Evolutionary conservation across 2,797 vertebrate genomes (phyloP).

Genomic region (Alfaro cultratus): DNA sequence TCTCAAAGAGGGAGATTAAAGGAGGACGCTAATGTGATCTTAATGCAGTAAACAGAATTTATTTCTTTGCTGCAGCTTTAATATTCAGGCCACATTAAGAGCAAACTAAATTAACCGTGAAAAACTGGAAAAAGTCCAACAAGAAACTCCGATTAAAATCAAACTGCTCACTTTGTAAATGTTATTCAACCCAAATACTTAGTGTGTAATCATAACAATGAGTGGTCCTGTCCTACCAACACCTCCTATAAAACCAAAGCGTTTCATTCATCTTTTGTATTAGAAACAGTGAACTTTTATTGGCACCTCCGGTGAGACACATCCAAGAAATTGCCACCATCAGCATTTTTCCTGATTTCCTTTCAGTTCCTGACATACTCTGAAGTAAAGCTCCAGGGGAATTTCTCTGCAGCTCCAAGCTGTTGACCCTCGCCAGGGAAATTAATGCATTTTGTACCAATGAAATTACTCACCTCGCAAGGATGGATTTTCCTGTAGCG

Average conservation of each 20-base stretch:
- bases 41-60: slow-evolving; percentile 15
- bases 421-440: slow-evolving; percentile 5
- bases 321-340: slow-evolving; percentile 41
- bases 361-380: slow-evolving; percentile 29
- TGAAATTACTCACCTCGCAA: slow-evolving; percentile 1
- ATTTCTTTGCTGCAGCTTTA: slow-evolving; percentile 5
- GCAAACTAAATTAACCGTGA: slow-evolving; percentile 18
- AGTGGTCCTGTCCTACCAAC: not conserved
- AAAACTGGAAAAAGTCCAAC: slow-evolving; percentile 13
- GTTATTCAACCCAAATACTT: not conserved
- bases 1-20: slow-evolving; percentile 4
- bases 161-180: not conserved
- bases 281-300: slow-evolving; percentile 36
- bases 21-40: slow-evolving; percentile 19
- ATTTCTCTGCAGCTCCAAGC: slow-evolving; percentile 17
- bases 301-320: slow-evolving; percentile 36
- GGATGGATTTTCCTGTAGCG: not conserved
- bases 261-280: slow-evolving; percentile 13
- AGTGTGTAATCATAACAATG: not conserved
- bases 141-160: not conserved
- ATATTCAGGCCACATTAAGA: slow-evolving; percentile 20
- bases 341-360: slow-evolving; percentile 50
- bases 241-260: slow-evolving; percentile 10
- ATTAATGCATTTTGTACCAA: slow-evolving; percentile 12
- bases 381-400: slow-evolving; percentile 20